phyloP scores from a whole-genome alignment of 2,888 invertebrate genomes.

The Myathropa florea region DNA sequence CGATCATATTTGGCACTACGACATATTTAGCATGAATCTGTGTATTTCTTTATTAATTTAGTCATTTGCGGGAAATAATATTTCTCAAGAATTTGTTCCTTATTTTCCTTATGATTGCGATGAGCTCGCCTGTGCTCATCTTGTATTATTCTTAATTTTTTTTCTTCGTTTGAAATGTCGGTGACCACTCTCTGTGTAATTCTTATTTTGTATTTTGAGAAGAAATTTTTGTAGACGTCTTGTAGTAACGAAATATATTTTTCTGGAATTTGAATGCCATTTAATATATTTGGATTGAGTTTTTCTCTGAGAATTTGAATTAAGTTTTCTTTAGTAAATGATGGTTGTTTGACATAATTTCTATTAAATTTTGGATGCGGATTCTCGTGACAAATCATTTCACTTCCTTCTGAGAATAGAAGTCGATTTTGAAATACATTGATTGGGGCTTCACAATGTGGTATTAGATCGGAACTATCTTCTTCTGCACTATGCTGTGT shows the following conservation, averaged over 20 bases:
- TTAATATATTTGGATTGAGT: constrained; percentile 23
- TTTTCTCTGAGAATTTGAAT: constrained; percentile 14
- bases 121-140: constrained; percentile 9
- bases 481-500: constrained; percentile 27
- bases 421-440: constrained; percentile 53
- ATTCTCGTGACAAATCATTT: constrained; percentile 21
- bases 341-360: constrained; percentile 11
- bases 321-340: neutral
- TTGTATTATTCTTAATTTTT: constrained; percentile 11
- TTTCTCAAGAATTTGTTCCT: constrained; percentile 14
- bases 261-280: constrained; percentile 38
- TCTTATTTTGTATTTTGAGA: constrained; percentile 7
- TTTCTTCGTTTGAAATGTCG: constrained; percentile 28
- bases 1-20: constrained; percentile 10
- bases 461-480: constrained; percentile 30
- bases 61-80: constrained; percentile 31
- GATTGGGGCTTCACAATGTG: constrained; percentile 37
- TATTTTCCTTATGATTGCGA: constrained; percentile 6
- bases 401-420: constrained; percentile 33
- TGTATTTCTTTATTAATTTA: constrained; percentile 9
- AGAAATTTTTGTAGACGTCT: neutral
- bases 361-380: constrained; percentile 29
- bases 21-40: constrained; percentile 9
- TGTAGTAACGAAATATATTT: constrained; percentile 44
- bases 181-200: constrained; percentile 30